phyloP scores from a whole-genome alignment of 2,797 vertebrate species.

The Mastacembelus armatus region DNA sequence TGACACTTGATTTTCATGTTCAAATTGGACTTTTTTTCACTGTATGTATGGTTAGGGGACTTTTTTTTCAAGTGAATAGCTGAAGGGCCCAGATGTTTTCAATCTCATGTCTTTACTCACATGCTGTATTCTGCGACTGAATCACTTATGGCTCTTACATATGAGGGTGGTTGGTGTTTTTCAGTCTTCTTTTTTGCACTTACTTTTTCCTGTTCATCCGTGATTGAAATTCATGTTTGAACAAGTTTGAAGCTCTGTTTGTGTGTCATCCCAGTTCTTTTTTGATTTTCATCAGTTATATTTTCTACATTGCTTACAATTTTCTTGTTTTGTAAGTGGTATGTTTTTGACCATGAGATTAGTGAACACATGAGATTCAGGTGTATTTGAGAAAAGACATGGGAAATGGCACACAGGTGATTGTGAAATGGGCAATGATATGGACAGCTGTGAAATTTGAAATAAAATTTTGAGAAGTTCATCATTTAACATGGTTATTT shows the following conservation, averaged over 20 bases:
- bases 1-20: constrained; percentile 35
- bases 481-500: neutral
- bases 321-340: constrained; percentile 58
- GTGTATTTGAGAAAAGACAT: constrained; percentile 63
- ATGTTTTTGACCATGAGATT: constrained; percentile 70
- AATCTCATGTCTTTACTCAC: constrained; percentile 68
- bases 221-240: constrained; percentile 49
- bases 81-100: constrained; percentile 45
- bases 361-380: constrained; percentile 68
- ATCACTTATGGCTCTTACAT: constrained; percentile 20
- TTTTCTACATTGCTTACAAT: constrained; percentile 75
- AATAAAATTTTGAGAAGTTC: constrained; percentile 75
- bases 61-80: constrained; percentile 44
- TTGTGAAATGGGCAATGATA: constrained; percentile 58
- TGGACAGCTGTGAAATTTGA: constrained; percentile 68
- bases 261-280: constrained; percentile 46
- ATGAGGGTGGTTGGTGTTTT: constrained; percentile 23
- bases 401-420: constrained; percentile 38
- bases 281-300: constrained; percentile 43
- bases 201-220: constrained; percentile 48
- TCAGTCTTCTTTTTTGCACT: constrained; percentile 63
- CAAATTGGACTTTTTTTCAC: constrained; percentile 31
- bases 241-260: constrained; percentile 66
- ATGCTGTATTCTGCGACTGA: constrained; percentile 36
- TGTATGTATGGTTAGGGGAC: constrained; percentile 41